These are phyloP conservation scores for Eremobia ochroleuca DNA, from an alignment of 2,888 invertebrate genomes.

Conservation along the genomic window DNA sequence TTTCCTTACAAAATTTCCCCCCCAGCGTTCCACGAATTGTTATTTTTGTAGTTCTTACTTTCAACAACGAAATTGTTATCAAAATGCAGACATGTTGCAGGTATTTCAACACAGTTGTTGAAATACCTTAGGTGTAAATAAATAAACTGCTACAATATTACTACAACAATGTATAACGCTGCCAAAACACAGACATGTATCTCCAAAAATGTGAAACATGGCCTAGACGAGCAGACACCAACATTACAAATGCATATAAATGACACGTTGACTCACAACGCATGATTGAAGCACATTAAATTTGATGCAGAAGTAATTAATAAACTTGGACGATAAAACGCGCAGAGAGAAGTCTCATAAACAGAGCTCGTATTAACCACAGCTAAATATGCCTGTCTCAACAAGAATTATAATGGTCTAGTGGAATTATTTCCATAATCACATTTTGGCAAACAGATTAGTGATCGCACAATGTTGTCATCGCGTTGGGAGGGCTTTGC, in stretches of 20 bases:
- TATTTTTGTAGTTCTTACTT: neutral
- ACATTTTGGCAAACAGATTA: constrained; percentile 44
- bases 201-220: constrained; percentile 26
- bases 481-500: constrained; percentile 2
- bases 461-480: constrained; percentile 20
- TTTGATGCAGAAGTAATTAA: constrained; percentile 46
- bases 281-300: constrained; percentile 35
- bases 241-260: constrained; percentile 7
- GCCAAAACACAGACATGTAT: constrained; percentile 34
- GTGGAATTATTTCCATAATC: constrained; percentile 47
- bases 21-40: neutral
- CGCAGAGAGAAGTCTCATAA: constrained; percentile 4
- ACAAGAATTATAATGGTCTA: constrained; percentile 29
- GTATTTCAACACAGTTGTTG: too few species aligned
- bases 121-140: constrained; percentile 3
- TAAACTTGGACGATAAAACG: constrained; percentile 27
- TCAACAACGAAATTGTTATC: neutral
- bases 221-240: constrained; percentile 40
- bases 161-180: neutral
- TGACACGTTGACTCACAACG: constrained; percentile 44
- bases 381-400: constrained; percentile 37
- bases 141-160: constrained; percentile 7
- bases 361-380: neutral
- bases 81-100: too few species aligned
- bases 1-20: neutral